Percentiles rank a stretch among this genome's conserved stretches.
Evolutionary conservation across 2,113 vertebrate species (phyloP).

Genomic region (Malurus cyaneus): DNA sequence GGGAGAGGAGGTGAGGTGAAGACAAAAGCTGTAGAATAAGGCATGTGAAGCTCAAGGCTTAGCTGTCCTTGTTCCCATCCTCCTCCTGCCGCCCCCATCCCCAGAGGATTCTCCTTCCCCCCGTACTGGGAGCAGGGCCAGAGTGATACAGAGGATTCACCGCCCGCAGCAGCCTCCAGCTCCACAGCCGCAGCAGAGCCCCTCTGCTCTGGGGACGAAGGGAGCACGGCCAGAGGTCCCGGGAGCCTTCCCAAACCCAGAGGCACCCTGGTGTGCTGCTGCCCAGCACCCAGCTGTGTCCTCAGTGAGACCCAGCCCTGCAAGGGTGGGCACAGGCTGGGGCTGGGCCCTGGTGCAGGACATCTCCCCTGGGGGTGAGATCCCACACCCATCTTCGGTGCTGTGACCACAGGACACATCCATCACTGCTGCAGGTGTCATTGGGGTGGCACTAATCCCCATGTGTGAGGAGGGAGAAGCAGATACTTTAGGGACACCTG

Average conservation of each 20-base stretch:
- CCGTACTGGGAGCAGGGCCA: neutral
- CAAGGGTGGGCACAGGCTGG: neutral
- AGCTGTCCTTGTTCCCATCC: neutral
- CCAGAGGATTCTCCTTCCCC: neutral
- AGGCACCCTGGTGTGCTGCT: neutral
- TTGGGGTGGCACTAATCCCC: accelerated
- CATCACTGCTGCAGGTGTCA: neutral
- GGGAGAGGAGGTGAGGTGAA: neutral
- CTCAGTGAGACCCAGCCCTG: neutral
- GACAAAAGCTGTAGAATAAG: neutral
- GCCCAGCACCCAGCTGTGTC: neutral
- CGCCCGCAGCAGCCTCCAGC: neutral
- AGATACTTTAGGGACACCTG: neutral
- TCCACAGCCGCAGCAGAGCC: accelerated
- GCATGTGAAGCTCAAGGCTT: neutral
- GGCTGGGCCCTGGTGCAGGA: neutral
- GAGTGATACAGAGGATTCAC: accelerated
- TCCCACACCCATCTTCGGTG: accelerated
- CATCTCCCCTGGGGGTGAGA: neutral
- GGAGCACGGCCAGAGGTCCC: neutral
- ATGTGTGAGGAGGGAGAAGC: neutral
- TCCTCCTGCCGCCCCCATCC: neutral
- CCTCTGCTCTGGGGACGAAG: neutral
- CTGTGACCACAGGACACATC: neutral
- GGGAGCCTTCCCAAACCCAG: neutral